Base-by-base conservation (phyloP, 92 coral and sea anemone species). In the Desmophyllum pertusum region DNA sequence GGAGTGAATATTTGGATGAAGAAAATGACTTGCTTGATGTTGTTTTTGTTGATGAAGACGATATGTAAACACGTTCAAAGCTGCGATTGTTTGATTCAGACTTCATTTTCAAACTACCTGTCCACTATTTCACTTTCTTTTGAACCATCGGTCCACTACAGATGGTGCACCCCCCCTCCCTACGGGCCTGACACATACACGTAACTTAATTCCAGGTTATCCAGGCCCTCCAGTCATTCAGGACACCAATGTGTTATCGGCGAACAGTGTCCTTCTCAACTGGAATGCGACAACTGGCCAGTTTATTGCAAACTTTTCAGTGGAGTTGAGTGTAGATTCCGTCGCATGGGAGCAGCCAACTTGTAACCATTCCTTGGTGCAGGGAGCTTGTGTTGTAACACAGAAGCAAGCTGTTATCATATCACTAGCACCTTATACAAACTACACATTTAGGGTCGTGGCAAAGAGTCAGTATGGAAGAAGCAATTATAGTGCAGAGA, bases 361-460 rank as follows among this genome's bases (percentile, higher is more conserved):
- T 9, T 81, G 85, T 23, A 70, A 70, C 3, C 38, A 71, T 14
- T 71, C 79, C 29, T 73, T 59, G 42, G 61, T 72, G 42, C 45
- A 10, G 17, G 86, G 68, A 31, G 79, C 23, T n/a, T 82, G 86
- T n/a, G 39, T 71, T 9, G 25, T 82, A 36, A 42, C 0, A 17
- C 86, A 41, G 25, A 71, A 9, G n/a, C 42, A 82, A 23, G 86
- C 86, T 19, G 37, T 19, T 1, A 46, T 82, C 19, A 10, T 15
- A 4, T 1, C 8, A 45, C 72, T 82, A 6, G 55, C 72, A 41
- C 79, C 86, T 29, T 82, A 52, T 42, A 82, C 79, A 31, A 82
- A 82, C 55, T 82, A 71, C 77, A 82, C 79, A 53, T 72, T 82
- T n/a, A 82, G 79, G 36, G 86, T 82, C 31, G 52, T 30, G 19